Base-by-base conservation (phyloP, 92 coral and sea anemone species). In the Virgularia gustaviana region DNA sequence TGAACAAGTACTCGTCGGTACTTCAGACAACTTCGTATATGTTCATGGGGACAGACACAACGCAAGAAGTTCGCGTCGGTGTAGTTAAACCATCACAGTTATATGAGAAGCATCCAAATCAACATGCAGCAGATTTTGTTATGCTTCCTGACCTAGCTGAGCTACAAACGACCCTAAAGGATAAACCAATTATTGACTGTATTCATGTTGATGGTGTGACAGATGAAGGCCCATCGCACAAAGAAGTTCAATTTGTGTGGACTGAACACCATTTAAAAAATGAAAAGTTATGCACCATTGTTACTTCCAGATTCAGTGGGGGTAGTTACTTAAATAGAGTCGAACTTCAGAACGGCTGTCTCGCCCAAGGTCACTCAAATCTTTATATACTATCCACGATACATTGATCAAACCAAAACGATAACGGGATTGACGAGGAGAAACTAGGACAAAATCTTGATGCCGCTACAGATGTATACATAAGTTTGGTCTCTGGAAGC, bases 241-340 rank as follows among this genome's bases (percentile, higher is more conserved):
- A 18, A 18, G 83, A 79, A 61, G 78, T 71, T 3, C 78, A 79
- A 38, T 79, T 79, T 30, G 37, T 57, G 13, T 79, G 77, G 83
- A 70, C 78, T 3, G 83, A 79, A 56, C 47, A 64, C 10, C 83
- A 79, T 53, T 22, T 70, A 2, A 70, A 22, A 29, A 34, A 58
- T 15, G 34, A 45, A 30, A 79, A 37, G 33, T 15, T 41, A 41
- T 12, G 25, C 12, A 70, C 83, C 27, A 15, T 70, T 57, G 72
- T 70, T 12, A 79, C 78, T 8, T 28, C 70, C 4, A 35, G 71
- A 45, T 57, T 36, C 38, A 61, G 62, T 32, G 63, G 83, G 1
- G 83, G 70, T n/a, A 43, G 71, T 33, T 70, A 70, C 56, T 49
- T 79, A 2, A 79, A 79, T 39, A 7, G 63, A 15, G 83, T 60